Evolutionary conservation across 1,140 invertebrate genomes (phyloP).

Genomic region (Limonius californicus): DNA sequence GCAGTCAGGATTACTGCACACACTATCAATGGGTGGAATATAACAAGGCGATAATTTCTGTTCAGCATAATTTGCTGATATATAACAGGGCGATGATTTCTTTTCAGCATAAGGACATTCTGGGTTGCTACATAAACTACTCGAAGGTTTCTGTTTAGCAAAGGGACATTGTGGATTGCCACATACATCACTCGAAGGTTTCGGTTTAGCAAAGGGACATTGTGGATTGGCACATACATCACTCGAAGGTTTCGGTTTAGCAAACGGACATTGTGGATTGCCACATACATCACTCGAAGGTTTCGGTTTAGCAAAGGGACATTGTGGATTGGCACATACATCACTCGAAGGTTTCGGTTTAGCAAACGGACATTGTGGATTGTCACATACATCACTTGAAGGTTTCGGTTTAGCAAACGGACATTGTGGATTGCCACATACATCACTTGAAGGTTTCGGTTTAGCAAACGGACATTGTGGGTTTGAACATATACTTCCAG

Average conservation of each 20-base stretch:
- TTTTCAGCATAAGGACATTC: conserved; percentile 20
- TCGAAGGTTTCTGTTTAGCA: neutral
- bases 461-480: neutral
- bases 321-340: conserved; percentile 9
- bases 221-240: conserved; percentile 32
- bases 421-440: conserved; percentile 28
- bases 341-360: neutral
- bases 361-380: neutral
- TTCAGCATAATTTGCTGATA: neutral
- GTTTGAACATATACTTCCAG: neutral
- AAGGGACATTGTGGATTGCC: too few relatives aligned
- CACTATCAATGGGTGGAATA: neutral
- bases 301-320: conserved; percentile 10
- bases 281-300: too few relatives aligned
- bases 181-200: neutral
- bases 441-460: too few relatives aligned
- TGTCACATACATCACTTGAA: neutral
- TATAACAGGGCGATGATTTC: neutral
- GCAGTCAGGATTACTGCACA: conserved; percentile 37
- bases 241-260: too few relatives aligned
- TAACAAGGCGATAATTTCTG: neutral
- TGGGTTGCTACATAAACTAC: conserved; percentile 15
- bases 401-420: conserved; percentile 18
- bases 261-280: too few relatives aligned
- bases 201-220: conserved; percentile 30